These are phyloP conservation scores for Agonopterix alstromeriana DNA, from an alignment of 2,888 invertebrate genomes.

Conservation along the genomic window DNA sequence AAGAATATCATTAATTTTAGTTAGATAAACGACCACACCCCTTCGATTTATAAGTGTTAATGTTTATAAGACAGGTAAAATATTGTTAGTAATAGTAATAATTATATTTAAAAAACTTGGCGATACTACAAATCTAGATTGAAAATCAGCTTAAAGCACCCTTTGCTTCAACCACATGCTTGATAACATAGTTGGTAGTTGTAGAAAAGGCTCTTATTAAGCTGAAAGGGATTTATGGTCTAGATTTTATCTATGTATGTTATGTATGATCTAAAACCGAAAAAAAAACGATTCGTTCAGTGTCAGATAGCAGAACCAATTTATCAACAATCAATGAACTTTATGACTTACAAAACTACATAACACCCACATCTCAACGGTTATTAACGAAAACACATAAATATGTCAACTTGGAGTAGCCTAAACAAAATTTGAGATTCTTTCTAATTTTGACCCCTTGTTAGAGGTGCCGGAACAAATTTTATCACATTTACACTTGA, in stretches of 20 bases:
- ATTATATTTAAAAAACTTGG: too few species aligned
- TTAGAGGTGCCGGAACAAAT: conserved; percentile 53
- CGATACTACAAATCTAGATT: too few species aligned
- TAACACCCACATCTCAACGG: conserved; percentile 31
- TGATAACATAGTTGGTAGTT: too few species aligned
- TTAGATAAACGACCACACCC: conserved; percentile 38
- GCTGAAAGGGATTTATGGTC: too few species aligned
- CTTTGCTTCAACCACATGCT: too few species aligned
- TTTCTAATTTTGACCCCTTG: conserved; percentile 63
- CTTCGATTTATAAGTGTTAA: conserved; percentile 19
- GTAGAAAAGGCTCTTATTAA: too few species aligned
- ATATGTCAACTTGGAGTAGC: conserved; percentile 48
- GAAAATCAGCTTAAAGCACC: too few species aligned
- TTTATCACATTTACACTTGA: conserved; percentile 64
- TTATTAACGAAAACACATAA: conserved; percentile 47
- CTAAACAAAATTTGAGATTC: conserved; percentile 39
- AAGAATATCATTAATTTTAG: conserved; percentile 24
- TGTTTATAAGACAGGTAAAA: too few species aligned
- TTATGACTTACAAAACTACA: conserved; percentile 26
- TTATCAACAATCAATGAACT: conserved; percentile 13
- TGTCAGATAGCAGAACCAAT: conserved; percentile 3
- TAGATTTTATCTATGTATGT: too few species aligned
- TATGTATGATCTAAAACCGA: background rate
- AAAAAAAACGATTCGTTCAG: background rate
- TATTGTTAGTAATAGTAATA: too few species aligned